Evolutionary conservation across 1,140 invertebrate species (phyloP), one percentile per base, ranked within the genome.

Genomic region (Laodelphax striatellus): DNA sequence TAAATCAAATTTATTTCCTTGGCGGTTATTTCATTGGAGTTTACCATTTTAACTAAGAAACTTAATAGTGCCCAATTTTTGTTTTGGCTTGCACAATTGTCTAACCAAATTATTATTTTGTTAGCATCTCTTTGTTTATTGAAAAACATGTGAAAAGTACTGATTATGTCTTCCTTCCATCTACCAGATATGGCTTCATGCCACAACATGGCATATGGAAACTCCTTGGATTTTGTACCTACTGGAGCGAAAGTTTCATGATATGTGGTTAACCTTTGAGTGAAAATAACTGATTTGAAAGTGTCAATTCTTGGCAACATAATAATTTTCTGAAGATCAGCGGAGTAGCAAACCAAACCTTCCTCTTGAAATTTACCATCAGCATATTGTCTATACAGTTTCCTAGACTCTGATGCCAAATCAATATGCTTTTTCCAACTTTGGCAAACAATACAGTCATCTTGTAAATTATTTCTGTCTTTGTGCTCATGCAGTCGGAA

Each of bases 71-170:
- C 16, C 60, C 63, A 61, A 57, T 59, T 64, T 42, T 64, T 64
- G 28, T 64, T 62, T 59, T 67, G 67, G 38, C 50, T 58, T 11
- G 66, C 34, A 53, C 67, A 68, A 53, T 68, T 68, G 53, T 68
- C 64, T 31, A 67, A 41, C 65, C 65, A 67, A 50, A 68, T 42
- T 21, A 58, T 60, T 16, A 68, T 54, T 19, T 60, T 13, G 21
- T 63, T 46, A 38, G 24, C 55, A 28, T 28, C 31, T 44, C 56
- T 58, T 5, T 44, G 14, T 21, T 58, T 10, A 42, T 46, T 46
- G 1, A 65, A 16, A 52, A 57, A 57, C 11, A 43, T 43, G 55
- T 58, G 54, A 41, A 65, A 64, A 19, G 62, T 57, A 28, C 63
- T 65, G 5, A 64, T 53, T 5, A 66, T 52, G 46, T 65, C 64